Percentiles rank a stretch among this genome's conserved stretches.
These are phyloP conservation scores for Pipra filicauda DNA, from an alignment of 2,113 vertebrate genomes.

Conservation along the genomic window DNA sequence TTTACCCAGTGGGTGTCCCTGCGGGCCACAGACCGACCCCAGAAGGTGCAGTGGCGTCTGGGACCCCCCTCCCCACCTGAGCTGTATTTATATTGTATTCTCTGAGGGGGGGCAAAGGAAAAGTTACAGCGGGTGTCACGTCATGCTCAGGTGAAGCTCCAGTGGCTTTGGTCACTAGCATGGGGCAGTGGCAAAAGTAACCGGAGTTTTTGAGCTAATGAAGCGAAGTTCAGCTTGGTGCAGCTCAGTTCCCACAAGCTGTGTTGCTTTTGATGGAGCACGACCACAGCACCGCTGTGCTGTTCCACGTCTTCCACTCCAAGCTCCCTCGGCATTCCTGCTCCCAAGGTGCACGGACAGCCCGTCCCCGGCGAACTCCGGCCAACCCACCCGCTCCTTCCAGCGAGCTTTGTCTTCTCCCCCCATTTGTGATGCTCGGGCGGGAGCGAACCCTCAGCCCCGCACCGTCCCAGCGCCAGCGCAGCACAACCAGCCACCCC, in stretches of 20 bases:
- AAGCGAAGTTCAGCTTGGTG: not conserved
- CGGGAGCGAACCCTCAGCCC: not conserved
- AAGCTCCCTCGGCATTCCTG: not conserved
- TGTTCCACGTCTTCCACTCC: not conserved
- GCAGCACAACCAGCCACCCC: not conserved
- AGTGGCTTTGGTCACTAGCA: not conserved
- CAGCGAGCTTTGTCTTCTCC: too few species aligned
- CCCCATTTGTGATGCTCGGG: not conserved
- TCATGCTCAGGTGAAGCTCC: not conserved
- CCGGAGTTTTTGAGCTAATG: not conserved
- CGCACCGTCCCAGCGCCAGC: rapidly evolving
- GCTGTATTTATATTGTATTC: not conserved
- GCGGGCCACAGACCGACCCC: not conserved
- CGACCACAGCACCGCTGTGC: not conserved
- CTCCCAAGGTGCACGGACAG: not conserved
- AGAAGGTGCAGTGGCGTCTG: not conserved
- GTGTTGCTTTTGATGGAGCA: not conserved
- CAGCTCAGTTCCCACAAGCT: not conserved
- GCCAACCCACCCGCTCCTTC: rapidly evolving
- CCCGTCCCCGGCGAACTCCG: not conserved
- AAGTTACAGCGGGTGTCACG: not conserved
- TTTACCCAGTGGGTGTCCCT: too few species aligned
- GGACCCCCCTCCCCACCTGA: not conserved
- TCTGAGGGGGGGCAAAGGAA: not conserved
- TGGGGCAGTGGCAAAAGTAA: not conserved